Conservation (phyloP, 92 coral and sea anemone genomes). For the Galaxea fascicularis region DNA sequence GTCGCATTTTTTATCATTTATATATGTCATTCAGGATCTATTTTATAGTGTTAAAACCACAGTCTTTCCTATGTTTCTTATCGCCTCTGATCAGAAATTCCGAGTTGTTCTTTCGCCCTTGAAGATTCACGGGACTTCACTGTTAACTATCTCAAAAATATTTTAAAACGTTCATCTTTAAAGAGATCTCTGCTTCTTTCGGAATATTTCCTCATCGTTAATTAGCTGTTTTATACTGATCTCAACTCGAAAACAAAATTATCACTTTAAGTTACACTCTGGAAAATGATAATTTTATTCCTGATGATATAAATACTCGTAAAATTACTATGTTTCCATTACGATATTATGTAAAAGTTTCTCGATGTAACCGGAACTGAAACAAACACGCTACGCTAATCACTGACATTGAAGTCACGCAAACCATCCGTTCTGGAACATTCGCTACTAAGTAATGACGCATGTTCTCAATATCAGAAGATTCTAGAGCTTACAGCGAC, state of each 20-base stretch:
- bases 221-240: not conserved
- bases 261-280: not conserved
- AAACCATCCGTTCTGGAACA: slow-evolving; percentile 25
- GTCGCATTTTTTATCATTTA: not conserved
- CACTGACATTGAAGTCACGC: slow-evolving; percentile 34
- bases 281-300: not conserved
- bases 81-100: not conserved
- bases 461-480: slow-evolving; percentile 24
- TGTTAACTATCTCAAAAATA: no score
- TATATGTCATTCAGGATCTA: no score
- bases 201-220: not conserved
- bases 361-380: slow-evolving; percentile 33
- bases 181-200: not conserved
- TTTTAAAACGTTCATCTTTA: not conserved
- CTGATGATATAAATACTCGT: slow-evolving; percentile 1
- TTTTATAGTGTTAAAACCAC: no score
- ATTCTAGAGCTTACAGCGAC: slow-evolving; percentile 32
- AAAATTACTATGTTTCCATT: not conserved
- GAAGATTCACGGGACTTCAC: no score
- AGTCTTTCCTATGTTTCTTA: no score
- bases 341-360: not conserved
- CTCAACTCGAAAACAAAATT: not conserved
- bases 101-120: not conserved
- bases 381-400: slow-evolving; percentile 2
- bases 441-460: not conserved